Evolutionary conservation across 1,140 invertebrate genomes (phyloP), one percentile per base, ranked within the genome.

Genomic region (Brachionus rubens): DNA sequence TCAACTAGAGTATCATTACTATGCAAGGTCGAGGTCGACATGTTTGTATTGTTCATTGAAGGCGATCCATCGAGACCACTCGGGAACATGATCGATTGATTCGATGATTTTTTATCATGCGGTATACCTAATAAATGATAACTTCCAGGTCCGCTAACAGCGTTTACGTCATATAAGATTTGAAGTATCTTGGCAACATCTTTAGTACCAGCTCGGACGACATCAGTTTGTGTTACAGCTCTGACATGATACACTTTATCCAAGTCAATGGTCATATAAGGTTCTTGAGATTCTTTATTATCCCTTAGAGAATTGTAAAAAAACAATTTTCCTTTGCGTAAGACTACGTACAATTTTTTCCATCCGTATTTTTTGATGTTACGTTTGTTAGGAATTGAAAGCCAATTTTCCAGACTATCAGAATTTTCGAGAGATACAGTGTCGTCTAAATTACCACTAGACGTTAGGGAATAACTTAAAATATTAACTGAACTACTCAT

Each of bases 201-300:
- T 90, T 95, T 95, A 84, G 93, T 92, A 88, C 97, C 94, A 70
- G 93, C 96, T 83, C 95, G 89, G 82, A 97, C 96, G 77, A 98
- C 94, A 89, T 99, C 96, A 80, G 94, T 94, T 86, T 98, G 95
- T 70, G 95, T 98, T 62, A 98, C 96, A 77, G 93, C 91, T 79
- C 96, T 89, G 76, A 98, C 96, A 87, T 98, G 96, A 87, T 97
- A 98, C 80, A 99, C 90, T 90, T 98, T 98, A 91, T 91, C 94
- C 80, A 98, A 89, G 88, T 98, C 95, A 78, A 98, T 86, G 81
- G 97, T 94, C 80, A 97, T 89, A 65, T 91, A 90, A 14, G 95
- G 94, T 88, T 95, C 92, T 10, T 93, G 91, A 81, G 96, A 96
- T 84, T 92, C 90, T 84, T 96, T 96, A 81, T 96, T 93, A 80